These are phyloP conservation scores for Melitaea athalia DNA, from an alignment of 2,888 invertebrate species.

Conservation along the genomic window DNA sequence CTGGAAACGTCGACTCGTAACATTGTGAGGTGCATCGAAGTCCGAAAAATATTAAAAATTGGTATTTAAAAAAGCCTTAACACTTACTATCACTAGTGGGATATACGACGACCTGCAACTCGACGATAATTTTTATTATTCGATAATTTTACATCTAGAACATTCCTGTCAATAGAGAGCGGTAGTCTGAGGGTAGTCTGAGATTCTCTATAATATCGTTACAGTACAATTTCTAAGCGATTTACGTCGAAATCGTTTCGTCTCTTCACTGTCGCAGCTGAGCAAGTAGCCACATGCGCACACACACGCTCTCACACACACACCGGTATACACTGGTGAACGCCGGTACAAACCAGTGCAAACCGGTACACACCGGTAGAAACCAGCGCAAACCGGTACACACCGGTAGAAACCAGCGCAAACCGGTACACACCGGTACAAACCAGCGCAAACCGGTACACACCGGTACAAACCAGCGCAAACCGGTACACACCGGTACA, in stretches of 20 bases:
- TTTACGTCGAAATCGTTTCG: constrained; percentile 12
- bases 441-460: constrained; percentile 31
- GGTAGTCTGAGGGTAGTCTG: constrained; percentile 27
- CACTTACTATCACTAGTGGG: constrained; percentile 45
- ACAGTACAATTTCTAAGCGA: constrained; percentile 23
- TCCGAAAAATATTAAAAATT: constrained; percentile 48
- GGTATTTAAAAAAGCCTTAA: constrained; percentile 56
- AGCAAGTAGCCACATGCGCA: constrained; percentile 21
- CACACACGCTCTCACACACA: constrained; percentile 33
- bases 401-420: too few species aligned
- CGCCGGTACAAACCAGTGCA: constrained; percentile 48
- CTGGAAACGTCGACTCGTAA: constrained; percentile 58
- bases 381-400: too few species aligned
- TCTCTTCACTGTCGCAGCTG: constrained; percentile 7
- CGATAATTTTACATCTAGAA: neutral
- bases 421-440: constrained; percentile 11
- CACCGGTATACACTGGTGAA: constrained; percentile 56
- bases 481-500: too few species aligned
- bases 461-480: too few species aligned
- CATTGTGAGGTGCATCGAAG: constrained; percentile 48
- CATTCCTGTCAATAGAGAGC: constrained; percentile 1
- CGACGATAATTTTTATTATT: constrained; percentile 13
- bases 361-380: too few species aligned
- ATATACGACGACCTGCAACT: constrained; percentile 29
- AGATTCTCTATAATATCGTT: constrained; percentile 20